Evolutionary conservation across 2,113 vertebrate species (phyloP).

Genomic region (Amia ocellicauda): DNA sequence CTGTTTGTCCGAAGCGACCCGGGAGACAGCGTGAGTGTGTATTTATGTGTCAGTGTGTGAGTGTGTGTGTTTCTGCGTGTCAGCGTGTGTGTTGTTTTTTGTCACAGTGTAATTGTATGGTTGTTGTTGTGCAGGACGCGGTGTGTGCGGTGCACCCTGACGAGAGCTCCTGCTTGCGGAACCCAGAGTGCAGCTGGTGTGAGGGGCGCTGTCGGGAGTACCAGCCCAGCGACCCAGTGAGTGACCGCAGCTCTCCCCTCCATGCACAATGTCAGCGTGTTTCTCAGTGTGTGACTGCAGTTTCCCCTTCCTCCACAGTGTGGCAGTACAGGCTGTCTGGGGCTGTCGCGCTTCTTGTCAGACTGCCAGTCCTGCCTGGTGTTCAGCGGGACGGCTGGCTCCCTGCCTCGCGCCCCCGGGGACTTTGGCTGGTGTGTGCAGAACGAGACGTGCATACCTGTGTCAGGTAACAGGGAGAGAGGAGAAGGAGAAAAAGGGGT

Average conservation of each 20-base stretch:
- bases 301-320: conserved; percentile 60
- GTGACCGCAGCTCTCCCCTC: background rate
- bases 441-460: conserved; percentile 84
- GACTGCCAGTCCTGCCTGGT: conserved; percentile 88
- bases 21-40: conserved; percentile 62
- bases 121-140: conserved; percentile 61
- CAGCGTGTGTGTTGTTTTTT: conserved; percentile 13
- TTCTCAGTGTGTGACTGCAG: background rate
- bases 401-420: conserved; percentile 64
- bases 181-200: conserved; percentile 90
- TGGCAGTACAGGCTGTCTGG: conserved; percentile 80
- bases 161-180: conserved; percentile 78
- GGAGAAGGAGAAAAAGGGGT: conserved; percentile 41
- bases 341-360: conserved; percentile 78
- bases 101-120: background rate
- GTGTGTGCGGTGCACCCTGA: conserved; percentile 82
- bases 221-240: conserved; percentile 69
- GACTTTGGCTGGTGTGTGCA: conserved; percentile 90
- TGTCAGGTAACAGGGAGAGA: conserved; percentile 72
- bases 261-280: background rate
- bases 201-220: conserved; percentile 81
- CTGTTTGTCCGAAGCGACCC: conserved; percentile 81
- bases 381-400: conserved; percentile 68
- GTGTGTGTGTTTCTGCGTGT: background rate
- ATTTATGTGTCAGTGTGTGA: background rate